Percentiles rank a stretch among this genome's conserved stretches.
Conservation (phyloP, 2,888 invertebrate genomes). For the Agrochola macilenta region DNA sequence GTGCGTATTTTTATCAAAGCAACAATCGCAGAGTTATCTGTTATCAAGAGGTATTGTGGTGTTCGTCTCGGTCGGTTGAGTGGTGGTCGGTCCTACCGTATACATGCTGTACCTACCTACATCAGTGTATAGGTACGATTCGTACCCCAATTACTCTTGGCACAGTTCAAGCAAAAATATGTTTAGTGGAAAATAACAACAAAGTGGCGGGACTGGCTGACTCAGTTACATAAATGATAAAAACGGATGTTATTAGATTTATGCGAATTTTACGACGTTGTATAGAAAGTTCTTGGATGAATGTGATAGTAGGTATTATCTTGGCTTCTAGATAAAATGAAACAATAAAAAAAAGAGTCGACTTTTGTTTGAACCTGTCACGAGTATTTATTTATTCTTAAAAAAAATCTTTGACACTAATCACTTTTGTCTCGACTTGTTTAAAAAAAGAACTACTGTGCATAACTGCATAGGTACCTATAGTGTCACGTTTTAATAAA, state of each 20-base stretch:
- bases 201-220: conserved; percentile 67
- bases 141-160: conserved; percentile 50
- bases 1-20: conserved; percentile 85
- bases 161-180: conserved; percentile 47
- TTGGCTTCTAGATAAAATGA: conserved; percentile 10
- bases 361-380: background rate
- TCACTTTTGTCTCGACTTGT: background rate
- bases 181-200: conserved; percentile 61
- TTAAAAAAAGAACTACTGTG: background rate
- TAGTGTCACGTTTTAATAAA: background rate
- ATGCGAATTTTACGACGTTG: conserved; percentile 48
- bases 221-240: conserved; percentile 55
- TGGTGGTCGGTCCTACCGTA: conserved; percentile 31
- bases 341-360: background rate
- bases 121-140: conserved; percentile 24
- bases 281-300: conserved; percentile 51
- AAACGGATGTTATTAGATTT: conserved; percentile 55
- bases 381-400: no score
- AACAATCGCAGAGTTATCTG: conserved; percentile 78
- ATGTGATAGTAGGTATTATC: conserved; percentile 24
- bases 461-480: no score
- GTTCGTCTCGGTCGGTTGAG: conserved; percentile 62
- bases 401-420: background rate
- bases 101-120: conserved; percentile 15
- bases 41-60: conserved; percentile 74